Evolutionary conservation across 2,888 invertebrate genomes (phyloP).

Genomic region (Philhelius pedissequus): DNA sequence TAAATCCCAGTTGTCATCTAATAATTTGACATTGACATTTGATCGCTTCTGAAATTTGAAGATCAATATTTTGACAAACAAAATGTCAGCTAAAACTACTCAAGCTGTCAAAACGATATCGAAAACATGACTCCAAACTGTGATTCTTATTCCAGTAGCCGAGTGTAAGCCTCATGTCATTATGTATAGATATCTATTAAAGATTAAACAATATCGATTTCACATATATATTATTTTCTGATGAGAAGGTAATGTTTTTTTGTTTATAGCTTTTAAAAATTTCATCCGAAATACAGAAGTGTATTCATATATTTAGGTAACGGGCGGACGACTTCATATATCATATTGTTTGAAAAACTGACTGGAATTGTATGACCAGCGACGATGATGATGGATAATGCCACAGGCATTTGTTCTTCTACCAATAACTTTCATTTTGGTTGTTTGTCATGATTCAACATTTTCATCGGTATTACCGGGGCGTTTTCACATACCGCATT

Average conservation of each 20-base stretch:
- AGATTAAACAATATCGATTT: slow-evolving; percentile 50
- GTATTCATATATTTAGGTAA: slow-evolving; percentile 37
- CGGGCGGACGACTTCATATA: too few relatives aligned
- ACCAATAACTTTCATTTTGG: slow-evolving; percentile 8
- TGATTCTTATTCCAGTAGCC: slow-evolving; percentile 7
- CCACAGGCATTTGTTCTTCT: slow-evolving; percentile 15
- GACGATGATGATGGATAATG: slow-evolving; percentile 32
- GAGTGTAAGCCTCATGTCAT: not conserved
- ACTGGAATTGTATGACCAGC: slow-evolving; percentile 5
- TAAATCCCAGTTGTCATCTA: not conserved
- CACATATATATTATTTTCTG: slow-evolving; percentile 39
- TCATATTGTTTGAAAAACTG: too few relatives aligned
- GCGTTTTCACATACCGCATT: not conserved
- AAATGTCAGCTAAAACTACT: not conserved
- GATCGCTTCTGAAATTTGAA: not conserved
- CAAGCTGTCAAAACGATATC: not conserved
- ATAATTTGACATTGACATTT: slow-evolving; percentile 6
- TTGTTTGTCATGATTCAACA: slow-evolving; percentile 31
- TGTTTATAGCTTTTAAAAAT: slow-evolving; percentile 2
- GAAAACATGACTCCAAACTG: not conserved
- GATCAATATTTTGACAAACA: slow-evolving; percentile 6
- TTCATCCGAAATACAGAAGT: slow-evolving; percentile 34
- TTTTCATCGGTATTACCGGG: slow-evolving; percentile 25
- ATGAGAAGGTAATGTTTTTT: not conserved
- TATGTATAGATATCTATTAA: slow-evolving; percentile 13